Percentiles rank a stretch among this genome's conserved stretches.
Evolutionary conservation across 23 tunicate genomes (phyloP).

Genomic region (Styela plicata): DNA sequence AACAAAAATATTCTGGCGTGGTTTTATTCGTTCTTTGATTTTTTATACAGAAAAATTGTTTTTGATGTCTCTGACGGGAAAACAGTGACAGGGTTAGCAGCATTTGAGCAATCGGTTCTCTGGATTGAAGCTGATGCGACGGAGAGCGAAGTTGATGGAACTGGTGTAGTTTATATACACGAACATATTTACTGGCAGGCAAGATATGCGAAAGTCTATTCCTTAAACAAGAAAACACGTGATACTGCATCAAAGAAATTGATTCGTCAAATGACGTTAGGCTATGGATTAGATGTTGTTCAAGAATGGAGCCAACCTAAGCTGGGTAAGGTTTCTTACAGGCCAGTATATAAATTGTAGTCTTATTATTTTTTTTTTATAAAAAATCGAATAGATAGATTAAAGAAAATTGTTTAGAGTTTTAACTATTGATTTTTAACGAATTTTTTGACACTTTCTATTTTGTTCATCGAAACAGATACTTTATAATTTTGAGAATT

Average conservation of each 20-base stretch:
- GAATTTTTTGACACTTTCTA: no score
- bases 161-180: neutral
- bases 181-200: neutral
- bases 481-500: no score
- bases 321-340: neutral
- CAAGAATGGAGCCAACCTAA: constrained; percentile 18
- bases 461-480: no score
- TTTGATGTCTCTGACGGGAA: neutral
- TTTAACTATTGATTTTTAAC: neutral
- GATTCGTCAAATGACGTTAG: neutral
- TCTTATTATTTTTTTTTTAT: no score
- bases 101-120: neutral
- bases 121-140: constrained; percentile 18
- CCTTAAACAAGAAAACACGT: neutral
- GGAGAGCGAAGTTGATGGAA: constrained; percentile 2
- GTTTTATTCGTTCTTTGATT: no score
- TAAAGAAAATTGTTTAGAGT: neutral
- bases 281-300: neutral
- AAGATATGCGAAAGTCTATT: neutral
- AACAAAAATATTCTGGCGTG: no score
- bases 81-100: constrained; percentile 4
- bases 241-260: neutral
- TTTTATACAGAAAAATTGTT: neutral
- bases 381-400: no score
- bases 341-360: no score